Evolutionary conservation across 2,888 invertebrate species (phyloP).

Genomic region (Oscheius onirici): DNA sequence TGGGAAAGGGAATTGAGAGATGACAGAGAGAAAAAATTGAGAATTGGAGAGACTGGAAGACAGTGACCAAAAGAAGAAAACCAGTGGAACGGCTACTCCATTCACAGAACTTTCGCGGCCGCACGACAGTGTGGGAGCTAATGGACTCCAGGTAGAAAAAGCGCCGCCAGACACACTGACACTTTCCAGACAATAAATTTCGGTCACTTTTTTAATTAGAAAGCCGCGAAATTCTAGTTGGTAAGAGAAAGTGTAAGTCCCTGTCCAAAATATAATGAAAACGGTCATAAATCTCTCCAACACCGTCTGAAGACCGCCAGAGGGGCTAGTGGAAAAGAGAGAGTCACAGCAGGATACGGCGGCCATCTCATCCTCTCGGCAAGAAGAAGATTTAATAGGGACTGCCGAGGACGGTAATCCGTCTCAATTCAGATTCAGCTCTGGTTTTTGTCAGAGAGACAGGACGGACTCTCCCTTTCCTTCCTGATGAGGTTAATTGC

Average conservation of each 20-base stretch:
- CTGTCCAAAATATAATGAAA: neutral
- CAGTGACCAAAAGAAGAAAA: neutral
- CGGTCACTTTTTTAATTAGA: too few species aligned
- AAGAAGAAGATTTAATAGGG: neutral
- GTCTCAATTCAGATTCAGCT: too few species aligned
- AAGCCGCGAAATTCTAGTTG: too few species aligned
- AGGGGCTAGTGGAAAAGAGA: neutral
- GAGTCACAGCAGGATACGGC: neutral
- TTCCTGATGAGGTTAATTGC: slow-evolving; percentile 9
- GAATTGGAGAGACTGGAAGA: neutral
- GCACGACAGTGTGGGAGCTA: slow-evolving; percentile 13
- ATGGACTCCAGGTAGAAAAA: slow-evolving; percentile 1
- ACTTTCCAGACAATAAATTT: too few species aligned
- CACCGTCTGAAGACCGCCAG: slow-evolving; percentile 12
- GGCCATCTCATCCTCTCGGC: neutral
- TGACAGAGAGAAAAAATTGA: neutral
- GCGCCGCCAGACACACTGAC: neutral
- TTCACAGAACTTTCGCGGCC: slow-evolving; percentile 9
- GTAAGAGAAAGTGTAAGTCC: too few species aligned
- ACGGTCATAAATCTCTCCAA: slow-evolving; percentile 26
- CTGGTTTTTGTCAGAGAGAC: too few species aligned
- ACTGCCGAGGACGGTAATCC: neutral
- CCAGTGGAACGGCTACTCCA: slow-evolving; percentile 27
- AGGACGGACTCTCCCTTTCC: slow-evolving; percentile 16
- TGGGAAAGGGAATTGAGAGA: neutral